Conservation (phyloP, 2,113 vertebrate genomes). For the Corythaixoides concolor region DNA sequence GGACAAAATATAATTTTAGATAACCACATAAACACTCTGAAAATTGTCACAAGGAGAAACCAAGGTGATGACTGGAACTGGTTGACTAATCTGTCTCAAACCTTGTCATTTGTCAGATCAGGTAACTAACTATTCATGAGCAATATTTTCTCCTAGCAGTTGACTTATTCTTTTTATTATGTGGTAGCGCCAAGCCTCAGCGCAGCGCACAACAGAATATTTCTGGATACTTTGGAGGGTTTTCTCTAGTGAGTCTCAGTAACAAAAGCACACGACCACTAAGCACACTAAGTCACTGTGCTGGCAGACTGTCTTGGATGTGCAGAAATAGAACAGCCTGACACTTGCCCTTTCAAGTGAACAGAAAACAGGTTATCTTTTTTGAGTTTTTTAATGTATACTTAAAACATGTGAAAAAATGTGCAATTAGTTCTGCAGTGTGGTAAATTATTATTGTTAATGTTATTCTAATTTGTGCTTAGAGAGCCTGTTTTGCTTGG, state of each 20-base stretch:
- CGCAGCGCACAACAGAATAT: neutral
- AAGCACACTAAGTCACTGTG: neutral
- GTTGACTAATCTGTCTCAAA: conserved; percentile 20
- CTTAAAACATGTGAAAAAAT: neutral
- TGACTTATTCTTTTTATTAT: neutral
- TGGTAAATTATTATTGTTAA: neutral
- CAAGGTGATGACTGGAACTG: neutral
- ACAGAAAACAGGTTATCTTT: neutral
- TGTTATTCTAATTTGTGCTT: conserved; percentile 14
- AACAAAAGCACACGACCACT: neutral
- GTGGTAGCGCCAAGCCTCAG: neutral
- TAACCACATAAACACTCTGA: neutral
- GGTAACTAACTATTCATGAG: neutral
- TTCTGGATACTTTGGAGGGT: neutral
- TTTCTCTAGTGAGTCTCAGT: neutral
- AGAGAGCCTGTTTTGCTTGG: neutral
- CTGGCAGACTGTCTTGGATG: neutral
- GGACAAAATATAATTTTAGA: neutral
- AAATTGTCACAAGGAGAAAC: neutral
- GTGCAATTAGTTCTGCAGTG: neutral
- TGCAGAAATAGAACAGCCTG: neutral
- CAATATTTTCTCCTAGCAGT: neutral
- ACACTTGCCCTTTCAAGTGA: neutral
- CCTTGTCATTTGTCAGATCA: neutral
- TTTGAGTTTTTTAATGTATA: neutral